Conservation (phyloP, 2,797 vertebrate species). For the Sciurus vulgaris region DNA sequence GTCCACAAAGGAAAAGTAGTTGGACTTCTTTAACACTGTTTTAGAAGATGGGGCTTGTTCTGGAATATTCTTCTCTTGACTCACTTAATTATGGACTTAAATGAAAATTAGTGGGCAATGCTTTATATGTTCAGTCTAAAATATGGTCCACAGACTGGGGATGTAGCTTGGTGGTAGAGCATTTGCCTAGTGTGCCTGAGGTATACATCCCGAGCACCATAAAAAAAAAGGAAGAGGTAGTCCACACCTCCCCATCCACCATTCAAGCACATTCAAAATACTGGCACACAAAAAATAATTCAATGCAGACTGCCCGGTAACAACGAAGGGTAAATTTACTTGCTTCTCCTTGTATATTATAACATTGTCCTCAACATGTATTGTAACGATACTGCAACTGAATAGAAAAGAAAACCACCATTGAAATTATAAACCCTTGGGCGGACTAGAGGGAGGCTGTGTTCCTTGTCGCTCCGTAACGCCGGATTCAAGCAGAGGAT, state of each 20-base stretch:
- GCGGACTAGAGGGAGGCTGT: no score
- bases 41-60: neutral
- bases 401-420: neutral
- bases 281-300: neutral
- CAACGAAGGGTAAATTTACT: neutral
- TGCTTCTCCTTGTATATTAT: neutral
- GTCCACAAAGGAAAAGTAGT: neutral
- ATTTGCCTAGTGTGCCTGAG: no score
- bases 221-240: no score
- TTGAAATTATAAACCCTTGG: neutral
- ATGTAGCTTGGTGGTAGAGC: no score
- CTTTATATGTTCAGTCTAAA: no score
- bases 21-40: neutral
- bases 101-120: no score
- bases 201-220: no score
- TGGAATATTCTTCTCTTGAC: neutral
- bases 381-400: neutral
- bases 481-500: no score
- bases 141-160: neutral
- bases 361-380: neutral
- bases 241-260: neutral
- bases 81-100: neutral
- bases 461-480: no score
- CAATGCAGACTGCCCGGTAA: neutral
- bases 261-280: neutral